A percentile compares a stretch with the other conserved stretches of the same genome.
Conservation (phyloP, 2,888 invertebrate genomes). For the Masnerella sp. region DNA sequence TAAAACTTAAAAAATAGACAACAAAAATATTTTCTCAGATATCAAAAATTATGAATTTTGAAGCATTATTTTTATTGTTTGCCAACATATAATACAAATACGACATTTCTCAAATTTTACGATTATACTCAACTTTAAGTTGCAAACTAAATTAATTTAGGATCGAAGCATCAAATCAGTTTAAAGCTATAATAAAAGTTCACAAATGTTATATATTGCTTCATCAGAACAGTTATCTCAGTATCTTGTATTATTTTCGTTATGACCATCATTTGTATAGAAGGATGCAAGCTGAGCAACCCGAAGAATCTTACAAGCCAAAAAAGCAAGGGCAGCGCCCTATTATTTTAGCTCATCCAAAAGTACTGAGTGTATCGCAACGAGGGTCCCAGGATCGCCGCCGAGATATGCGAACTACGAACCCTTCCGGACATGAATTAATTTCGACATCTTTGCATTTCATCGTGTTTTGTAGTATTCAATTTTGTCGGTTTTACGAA, state of each 20-base stretch:
- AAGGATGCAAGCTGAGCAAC: constrained; percentile 21
- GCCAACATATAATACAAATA: too few species aligned
- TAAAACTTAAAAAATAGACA: too few species aligned
- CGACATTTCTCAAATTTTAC: too few species aligned
- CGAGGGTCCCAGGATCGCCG: constrained; percentile 24
- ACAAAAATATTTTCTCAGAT: too few species aligned
- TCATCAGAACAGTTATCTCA: constrained; percentile 20
- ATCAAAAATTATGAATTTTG: too few species aligned
- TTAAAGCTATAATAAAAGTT: not conserved
- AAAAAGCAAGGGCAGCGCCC: constrained; percentile 36
- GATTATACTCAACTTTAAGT: too few species aligned
- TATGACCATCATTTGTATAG: constrained; percentile 30
- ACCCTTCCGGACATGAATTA: constrained; percentile 57
- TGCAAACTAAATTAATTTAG: too few species aligned
- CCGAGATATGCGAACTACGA: constrained; percentile 46
- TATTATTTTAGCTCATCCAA: constrained; percentile 54
- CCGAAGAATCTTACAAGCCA: constrained; percentile 31
- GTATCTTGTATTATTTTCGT: constrained; percentile 27
- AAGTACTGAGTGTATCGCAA: constrained; percentile 50
- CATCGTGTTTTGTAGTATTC: constrained; percentile 50
- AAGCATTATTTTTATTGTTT: too few species aligned
- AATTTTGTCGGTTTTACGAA: constrained; percentile 45
- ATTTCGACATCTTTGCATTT: constrained; percentile 54
- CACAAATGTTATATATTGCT: constrained; percentile 1
- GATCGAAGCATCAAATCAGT: too few species aligned